Evolutionary conservation across 2,113 vertebrate species (phyloP), one percentile per base, ranked within the genome.

Genomic region (Dicerorhinus sumatrensis): DNA sequence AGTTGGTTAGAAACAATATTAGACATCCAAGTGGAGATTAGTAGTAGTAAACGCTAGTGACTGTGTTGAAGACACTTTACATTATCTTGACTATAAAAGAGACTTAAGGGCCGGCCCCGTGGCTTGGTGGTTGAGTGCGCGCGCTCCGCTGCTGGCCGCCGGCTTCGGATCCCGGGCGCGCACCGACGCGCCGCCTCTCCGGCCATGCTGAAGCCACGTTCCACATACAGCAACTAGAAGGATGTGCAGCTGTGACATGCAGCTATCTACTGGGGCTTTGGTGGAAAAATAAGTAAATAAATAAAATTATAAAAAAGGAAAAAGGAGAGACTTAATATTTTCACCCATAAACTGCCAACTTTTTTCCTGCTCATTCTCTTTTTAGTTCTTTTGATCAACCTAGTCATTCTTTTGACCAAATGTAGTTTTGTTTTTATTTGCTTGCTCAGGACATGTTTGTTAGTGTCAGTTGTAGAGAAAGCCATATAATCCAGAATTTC

Each of bases 341-440:
- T 94, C 54, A 67, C n/a, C 27, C 46, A n/a, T 82, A 65, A 72
- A 72, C 62, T 62, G 20, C 51, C 67, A 91, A 4, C 10, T 33
- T 51, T 70, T 80, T 95, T 90, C 67, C 29, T 81, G 48, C 13
- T 63, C 14, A 39, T 92, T 95, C 94, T 86, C 42, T 95, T 79
- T 73, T 92, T 86, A 89, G 75, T 69, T 92, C 17, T 86, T 96
- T 96, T 85, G 75, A 94, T 12, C 62, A 90, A 27, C n/a, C 29
- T 96, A 33, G 17, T 91, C 80, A 95, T 94, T 84, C 39, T 90
- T 75, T 80, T 27, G 18, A 94, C 5, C 10, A 56, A 93, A 25
- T 70, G 54, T 88, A 67, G 42, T 48, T 93, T 95, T 92, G 54
- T 48, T 90, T 94, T 96, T 97, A 88, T 97, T 97, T 96, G 58